Evolutionary conservation across 1,140 invertebrate genomes (phyloP).

Genomic region (Cotesia typhae): DNA sequence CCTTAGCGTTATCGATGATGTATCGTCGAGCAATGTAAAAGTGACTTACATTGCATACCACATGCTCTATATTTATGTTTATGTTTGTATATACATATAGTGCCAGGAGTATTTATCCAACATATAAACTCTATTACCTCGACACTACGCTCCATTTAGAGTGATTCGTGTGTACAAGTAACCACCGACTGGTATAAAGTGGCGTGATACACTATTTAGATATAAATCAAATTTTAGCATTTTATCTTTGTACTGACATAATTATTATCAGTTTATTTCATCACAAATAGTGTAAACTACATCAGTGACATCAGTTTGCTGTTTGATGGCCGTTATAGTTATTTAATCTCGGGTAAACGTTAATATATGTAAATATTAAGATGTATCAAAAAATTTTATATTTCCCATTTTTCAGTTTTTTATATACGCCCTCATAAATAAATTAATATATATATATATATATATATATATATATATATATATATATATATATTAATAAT

Average conservation of each 20-base stretch:
- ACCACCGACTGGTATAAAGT: conserved; percentile 32
- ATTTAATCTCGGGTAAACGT: too few relatives aligned
- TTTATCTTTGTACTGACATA: conserved; percentile 34
- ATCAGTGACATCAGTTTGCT: background rate
- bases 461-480: too few relatives aligned
- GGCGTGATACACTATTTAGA: conserved; percentile 39
- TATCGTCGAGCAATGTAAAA: conserved; percentile 40
- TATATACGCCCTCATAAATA: too few relatives aligned
- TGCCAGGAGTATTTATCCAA: too few relatives aligned
- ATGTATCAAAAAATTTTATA: too few relatives aligned
- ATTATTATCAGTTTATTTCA: conserved; percentile 35
- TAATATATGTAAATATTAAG: too few relatives aligned
- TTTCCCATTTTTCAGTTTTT: too few relatives aligned
- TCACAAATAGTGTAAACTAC: conserved; percentile 27
- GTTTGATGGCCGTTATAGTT: background rate
- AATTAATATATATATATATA: too few relatives aligned
- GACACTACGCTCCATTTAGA: background rate
- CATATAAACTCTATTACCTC: background rate
- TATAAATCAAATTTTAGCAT: conserved; percentile 33
- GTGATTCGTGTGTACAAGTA: conserved; percentile 10
- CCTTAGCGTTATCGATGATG: conserved; percentile 35
- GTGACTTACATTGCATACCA: background rate
- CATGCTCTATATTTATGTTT: too few relatives aligned
- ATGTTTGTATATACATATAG: background rate
- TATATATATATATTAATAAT: too few relatives aligned